Percentiles rank a stretch among this genome's conserved stretches.
These are phyloP conservation scores for Mythimna ferrago DNA, from an alignment of 2,888 invertebrate species.

Conservation along the genomic window DNA sequence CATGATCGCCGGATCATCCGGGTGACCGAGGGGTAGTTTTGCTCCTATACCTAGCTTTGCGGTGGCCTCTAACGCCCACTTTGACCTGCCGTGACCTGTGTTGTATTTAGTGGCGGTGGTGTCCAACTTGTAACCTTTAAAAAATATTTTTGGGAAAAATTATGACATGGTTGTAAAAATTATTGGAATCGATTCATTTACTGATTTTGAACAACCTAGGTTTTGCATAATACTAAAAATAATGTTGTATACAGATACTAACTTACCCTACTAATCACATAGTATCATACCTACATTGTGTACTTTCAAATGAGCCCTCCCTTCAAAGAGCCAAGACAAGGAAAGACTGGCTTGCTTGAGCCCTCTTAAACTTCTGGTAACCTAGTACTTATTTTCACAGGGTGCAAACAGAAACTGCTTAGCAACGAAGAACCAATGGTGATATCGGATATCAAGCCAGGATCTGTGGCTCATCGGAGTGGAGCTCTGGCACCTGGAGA, in stretches of 20 bases:
- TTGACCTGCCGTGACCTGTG: no score
- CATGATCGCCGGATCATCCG: no score
- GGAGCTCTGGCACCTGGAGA: slow-evolving; percentile 97
- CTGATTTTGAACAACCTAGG: no score
- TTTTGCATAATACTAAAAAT: no score
- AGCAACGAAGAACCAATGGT: slow-evolving; percentile 94
- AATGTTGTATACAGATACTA: slow-evolving; percentile 18
- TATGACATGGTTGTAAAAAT: no score
- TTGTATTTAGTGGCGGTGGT: no score
- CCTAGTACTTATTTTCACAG: slow-evolving; percentile 66
- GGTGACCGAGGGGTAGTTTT: no score
- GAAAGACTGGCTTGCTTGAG: neutral
- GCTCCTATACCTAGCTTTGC: no score
- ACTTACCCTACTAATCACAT: slow-evolving; percentile 30
- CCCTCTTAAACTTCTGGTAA: slow-evolving; percentile 7
- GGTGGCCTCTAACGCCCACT: no score
- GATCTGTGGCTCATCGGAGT: slow-evolving; percentile 97
- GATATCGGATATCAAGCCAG: slow-evolving; percentile 97
- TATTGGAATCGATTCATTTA: no score
- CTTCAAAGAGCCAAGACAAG: neutral
- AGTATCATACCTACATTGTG: neutral
- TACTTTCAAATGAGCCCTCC: neutral
- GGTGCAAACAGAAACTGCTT: slow-evolving; percentile 85
- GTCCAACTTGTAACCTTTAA: no score
- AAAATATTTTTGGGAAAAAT: no score